phyloP scores from a whole-genome alignment of 2,888 invertebrate genomes.

The Cerceris rybyensis region DNA sequence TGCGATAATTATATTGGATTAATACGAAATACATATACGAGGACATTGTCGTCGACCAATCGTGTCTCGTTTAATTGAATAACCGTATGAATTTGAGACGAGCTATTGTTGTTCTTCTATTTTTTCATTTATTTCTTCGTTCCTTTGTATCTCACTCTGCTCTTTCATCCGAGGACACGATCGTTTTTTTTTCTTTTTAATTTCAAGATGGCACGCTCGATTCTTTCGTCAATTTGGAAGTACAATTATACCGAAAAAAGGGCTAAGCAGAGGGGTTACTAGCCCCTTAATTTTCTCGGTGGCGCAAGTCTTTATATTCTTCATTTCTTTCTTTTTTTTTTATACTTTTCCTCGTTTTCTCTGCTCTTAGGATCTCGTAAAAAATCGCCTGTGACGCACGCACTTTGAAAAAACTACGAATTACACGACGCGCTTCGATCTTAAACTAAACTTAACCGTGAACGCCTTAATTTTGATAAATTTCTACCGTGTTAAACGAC shows the following conservation, averaged over 20 bases:
- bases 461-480: constrained; percentile 57
- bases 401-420: constrained; percentile 33
- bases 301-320: background rate
- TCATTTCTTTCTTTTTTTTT: background rate
- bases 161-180: background rate
- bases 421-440: constrained; percentile 40
- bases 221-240: constrained; percentile 4
- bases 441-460: constrained; percentile 64
- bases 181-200: background rate
- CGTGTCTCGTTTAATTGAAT: background rate
- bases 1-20: constrained; percentile 22
- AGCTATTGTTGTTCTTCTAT: background rate
- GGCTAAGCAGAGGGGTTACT: constrained; percentile 46
- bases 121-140: background rate
- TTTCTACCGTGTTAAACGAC: constrained; percentile 57
- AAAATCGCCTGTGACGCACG: constrained; percentile 3
- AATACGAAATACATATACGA: constrained; percentile 34
- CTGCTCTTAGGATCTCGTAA: background rate
- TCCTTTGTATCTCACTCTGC: background rate
- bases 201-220: background rate
- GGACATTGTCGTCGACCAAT: constrained; percentile 10
- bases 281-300: background rate
- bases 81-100: background rate
- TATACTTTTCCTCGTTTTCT: background rate
- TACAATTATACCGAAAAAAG: constrained; percentile 28